A percentile compares a stretch with the other conserved stretches of the same genome.
Evolutionary conservation across 2,113 vertebrate genomes (phyloP).

Genomic region (Varanus komodoensis): DNA sequence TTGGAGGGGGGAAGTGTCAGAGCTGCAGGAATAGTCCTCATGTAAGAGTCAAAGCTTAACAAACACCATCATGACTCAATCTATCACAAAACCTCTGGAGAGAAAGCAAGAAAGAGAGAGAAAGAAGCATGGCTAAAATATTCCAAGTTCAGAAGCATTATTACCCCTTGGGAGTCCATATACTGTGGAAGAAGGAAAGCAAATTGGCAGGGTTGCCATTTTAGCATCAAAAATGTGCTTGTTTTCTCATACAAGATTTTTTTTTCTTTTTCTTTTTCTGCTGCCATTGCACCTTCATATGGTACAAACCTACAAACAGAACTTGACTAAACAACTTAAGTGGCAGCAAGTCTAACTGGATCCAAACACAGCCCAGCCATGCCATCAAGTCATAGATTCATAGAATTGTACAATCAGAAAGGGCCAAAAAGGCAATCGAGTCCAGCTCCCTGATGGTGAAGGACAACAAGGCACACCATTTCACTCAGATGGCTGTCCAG

Average conservation of each 20-base stretch:
- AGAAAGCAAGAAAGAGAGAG: constrained; percentile 54
- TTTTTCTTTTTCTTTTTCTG: not conserved
- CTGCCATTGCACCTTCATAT: not conserved
- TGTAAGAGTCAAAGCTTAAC: constrained; percentile 55
- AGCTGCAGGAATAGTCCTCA: constrained; percentile 37
- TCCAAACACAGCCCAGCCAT: not conserved
- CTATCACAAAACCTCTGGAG: constrained; percentile 72
- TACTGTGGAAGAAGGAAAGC: not conserved
- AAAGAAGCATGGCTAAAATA: not conserved
- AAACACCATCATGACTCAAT: constrained; percentile 72
- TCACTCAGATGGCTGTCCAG: too few species aligned
- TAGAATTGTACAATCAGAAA: too few species aligned
- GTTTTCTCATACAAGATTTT: not conserved
- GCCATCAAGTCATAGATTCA: too few species aligned
- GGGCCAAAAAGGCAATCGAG: too few species aligned
- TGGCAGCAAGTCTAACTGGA: too few species aligned
- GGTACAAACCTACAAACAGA: not conserved
- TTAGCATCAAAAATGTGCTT: not conserved
- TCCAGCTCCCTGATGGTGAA: too few species aligned
- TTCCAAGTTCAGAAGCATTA: not conserved
- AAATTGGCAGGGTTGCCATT: not conserved
- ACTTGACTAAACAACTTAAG: not conserved
- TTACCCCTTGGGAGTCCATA: not conserved
- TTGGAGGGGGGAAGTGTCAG: constrained; percentile 47
- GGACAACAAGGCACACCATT: too few species aligned